Conservation (phyloP, 2,888 invertebrate species). For the Parascotia fuliginaria region DNA sequence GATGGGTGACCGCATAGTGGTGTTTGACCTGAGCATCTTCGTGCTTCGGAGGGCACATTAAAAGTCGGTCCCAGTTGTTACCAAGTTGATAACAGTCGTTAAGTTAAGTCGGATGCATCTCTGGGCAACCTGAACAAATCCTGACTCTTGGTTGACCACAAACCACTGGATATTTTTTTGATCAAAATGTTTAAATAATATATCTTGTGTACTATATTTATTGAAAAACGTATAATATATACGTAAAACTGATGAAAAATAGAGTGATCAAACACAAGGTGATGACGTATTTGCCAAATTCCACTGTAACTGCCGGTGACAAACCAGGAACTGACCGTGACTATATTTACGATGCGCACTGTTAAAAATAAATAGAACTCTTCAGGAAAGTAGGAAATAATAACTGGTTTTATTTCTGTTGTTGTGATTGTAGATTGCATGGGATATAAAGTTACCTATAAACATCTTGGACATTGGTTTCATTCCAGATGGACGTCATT, state of each 20-base stretch:
- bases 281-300: slow-evolving; percentile 22
- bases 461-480: background rate
- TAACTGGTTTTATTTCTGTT: slow-evolving; percentile 14
- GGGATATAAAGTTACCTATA: background rate
- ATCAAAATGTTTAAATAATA: too few relatives aligned
- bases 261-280: slow-evolving; percentile 25
- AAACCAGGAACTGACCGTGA: slow-evolving; percentile 47
- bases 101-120: too few relatives aligned
- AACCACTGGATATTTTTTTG: too few relatives aligned
- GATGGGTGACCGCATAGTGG: too few relatives aligned
- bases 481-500: too few relatives aligned
- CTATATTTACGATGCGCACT: slow-evolving; percentile 30
- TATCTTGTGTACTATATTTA: too few relatives aligned
- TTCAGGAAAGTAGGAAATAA: slow-evolving; percentile 19
- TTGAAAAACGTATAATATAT: background rate
- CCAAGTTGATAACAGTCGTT: too few relatives aligned
- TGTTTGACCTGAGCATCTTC: too few relatives aligned
- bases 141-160: too few relatives aligned
- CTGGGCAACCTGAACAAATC: too few relatives aligned
- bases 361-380: slow-evolving; percentile 20
- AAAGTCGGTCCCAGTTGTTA: too few relatives aligned
- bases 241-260: slow-evolving; percentile 8
- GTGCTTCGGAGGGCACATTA: too few relatives aligned
- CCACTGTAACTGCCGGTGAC: slow-evolving; percentile 30
- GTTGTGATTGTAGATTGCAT: background rate